Evolutionary conservation across 2,113 vertebrate species (phyloP).

Genomic region (Notothenia rossii): DNA sequence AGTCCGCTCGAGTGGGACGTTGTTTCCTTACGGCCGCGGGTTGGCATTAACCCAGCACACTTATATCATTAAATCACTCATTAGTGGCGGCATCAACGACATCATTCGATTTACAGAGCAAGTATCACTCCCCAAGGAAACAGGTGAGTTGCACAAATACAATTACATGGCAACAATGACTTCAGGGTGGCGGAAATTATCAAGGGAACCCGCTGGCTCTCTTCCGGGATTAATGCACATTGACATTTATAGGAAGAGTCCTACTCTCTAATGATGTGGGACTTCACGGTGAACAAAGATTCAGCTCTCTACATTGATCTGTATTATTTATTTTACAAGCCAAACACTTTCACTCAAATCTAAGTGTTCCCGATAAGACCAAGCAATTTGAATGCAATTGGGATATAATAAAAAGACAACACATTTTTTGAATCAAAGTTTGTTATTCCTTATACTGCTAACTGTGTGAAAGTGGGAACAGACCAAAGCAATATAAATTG

Average conservation of each 20-base stretch:
- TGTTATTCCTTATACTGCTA: too few relatives aligned
- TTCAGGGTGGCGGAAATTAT: conserved; percentile 64
- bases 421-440: too few relatives aligned
- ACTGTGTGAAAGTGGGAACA: too few relatives aligned
- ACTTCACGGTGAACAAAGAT: conserved; percentile 23
- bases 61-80: conserved; percentile 84
- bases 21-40: conserved; percentile 80
- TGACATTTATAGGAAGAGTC: conserved; percentile 64
- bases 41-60: conserved; percentile 78
- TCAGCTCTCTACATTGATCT: conserved; percentile 10
- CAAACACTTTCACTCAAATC: not conserved
- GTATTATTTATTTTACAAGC: conserved; percentile 22
- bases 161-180: conserved; percentile 75
- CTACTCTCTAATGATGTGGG: not conserved
- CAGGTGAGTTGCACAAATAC: conserved; percentile 77
- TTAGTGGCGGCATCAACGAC: conserved; percentile 72
- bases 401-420: too few relatives aligned
- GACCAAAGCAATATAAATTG: too few relatives aligned
- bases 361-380: conserved; percentile 19
- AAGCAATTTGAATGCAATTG: too few relatives aligned
- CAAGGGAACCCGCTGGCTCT: conserved; percentile 36
- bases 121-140: conserved; percentile 65
- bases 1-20: conserved; percentile 74
- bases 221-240: conserved; percentile 50
- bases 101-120: conserved; percentile 72